These are phyloP conservation scores for Gobiocypris rarus DNA, from an alignment of 2,113 vertebrate species.

Conservation along the genomic window DNA sequence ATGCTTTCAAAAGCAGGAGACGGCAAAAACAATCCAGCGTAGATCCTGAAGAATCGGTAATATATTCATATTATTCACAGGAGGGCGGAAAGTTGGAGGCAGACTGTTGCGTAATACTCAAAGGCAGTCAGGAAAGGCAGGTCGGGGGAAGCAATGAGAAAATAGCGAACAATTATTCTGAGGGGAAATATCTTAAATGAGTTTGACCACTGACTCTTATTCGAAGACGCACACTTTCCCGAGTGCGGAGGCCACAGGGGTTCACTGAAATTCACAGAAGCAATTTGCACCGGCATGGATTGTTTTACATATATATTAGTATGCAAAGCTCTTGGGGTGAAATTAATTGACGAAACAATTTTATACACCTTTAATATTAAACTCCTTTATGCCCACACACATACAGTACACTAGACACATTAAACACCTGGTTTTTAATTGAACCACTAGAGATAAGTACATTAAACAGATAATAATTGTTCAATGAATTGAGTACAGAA, in stretches of 20 bases:
- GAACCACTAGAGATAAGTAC: not conserved
- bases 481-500: not conserved
- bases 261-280: constrained; percentile 15
- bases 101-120: constrained; percentile 13
- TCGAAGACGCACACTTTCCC: constrained; percentile 18
- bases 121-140: not conserved
- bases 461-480: not conserved
- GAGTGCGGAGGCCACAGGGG: not conserved
- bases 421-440: not conserved
- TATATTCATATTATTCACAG: constrained; percentile 51
- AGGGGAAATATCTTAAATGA: constrained; percentile 18
- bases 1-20: constrained; percentile 12
- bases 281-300: constrained; percentile 29
- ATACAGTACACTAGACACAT: not conserved
- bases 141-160: not conserved
- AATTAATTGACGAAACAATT: constrained; percentile 29
- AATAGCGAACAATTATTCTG: not conserved
- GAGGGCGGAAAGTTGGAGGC: not conserved
- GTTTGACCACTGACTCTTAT: constrained; percentile 14
- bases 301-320: constrained; percentile 55
- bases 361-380: constrained; percentile 5
- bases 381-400: not conserved
- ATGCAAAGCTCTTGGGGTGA: constrained; percentile 3
- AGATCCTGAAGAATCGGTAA: constrained; percentile 43
- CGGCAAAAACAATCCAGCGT: not conserved